Evolutionary conservation across 2,888 invertebrate genomes (phyloP).

Genomic region (Philereme vetulata): DNA sequence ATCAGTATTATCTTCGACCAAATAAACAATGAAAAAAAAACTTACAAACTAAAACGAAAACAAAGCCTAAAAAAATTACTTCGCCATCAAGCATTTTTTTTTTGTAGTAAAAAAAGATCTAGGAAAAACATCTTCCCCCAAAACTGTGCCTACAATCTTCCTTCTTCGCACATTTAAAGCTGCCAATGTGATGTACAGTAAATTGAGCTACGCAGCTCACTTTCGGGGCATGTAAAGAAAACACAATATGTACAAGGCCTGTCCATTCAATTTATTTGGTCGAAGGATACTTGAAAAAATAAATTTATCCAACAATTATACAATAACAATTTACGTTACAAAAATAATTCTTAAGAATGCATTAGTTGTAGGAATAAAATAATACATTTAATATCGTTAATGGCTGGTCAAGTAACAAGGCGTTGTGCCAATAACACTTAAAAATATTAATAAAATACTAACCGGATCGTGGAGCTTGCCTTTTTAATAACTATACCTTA

Average conservation of each 20-base stretch:
- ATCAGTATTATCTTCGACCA: constrained; percentile 30
- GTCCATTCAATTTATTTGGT: constrained; percentile 30
- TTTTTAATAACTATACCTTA: not conserved
- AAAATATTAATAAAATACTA: constrained; percentile 9
- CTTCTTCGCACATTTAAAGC: constrained; percentile 12
- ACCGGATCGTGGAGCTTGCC: constrained; percentile 20
- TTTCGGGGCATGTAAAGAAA: constrained; percentile 23
- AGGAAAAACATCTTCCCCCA: not conserved
- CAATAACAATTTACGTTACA: constrained; percentile 30
- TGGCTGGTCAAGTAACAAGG: constrained; percentile 14
- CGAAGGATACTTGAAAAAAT: constrained; percentile 21
- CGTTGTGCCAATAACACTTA: constrained; percentile 25
- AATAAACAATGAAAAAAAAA: constrained; percentile 25
- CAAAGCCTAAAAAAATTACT: not conserved
- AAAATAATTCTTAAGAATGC: constrained; percentile 23
- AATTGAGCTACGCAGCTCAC: constrained; percentile 14
- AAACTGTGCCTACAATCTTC: not conserved
- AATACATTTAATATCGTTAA: constrained; percentile 22
- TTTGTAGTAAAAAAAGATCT: no score
- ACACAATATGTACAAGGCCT: constrained; percentile 21
- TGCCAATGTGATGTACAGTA: constrained; percentile 14
- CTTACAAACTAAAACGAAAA: constrained; percentile 18
- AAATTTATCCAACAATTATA: constrained; percentile 20
- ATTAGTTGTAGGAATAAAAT: constrained; percentile 22
- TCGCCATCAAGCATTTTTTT: not conserved